Evolutionary conservation across 2,888 invertebrate genomes (phyloP).

Genomic region (Vanessa cardui): DNA sequence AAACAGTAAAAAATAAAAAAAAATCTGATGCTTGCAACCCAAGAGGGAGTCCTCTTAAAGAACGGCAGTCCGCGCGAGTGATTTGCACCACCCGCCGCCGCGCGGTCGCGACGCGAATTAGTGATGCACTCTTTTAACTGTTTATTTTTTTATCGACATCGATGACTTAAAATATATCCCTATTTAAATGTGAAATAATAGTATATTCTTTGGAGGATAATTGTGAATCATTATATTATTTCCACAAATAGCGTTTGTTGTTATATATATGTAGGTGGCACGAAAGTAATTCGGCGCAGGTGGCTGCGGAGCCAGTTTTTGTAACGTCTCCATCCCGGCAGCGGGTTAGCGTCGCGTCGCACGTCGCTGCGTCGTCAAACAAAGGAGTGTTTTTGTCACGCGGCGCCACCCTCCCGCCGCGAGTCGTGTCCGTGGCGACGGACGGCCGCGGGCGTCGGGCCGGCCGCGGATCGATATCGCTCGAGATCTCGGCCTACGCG

Average conservation of each 20-base stretch:
- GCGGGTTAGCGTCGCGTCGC: constrained; percentile 24
- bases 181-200: neutral
- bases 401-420: constrained; percentile 71
- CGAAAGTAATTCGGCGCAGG: constrained; percentile 25
- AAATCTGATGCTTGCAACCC: constrained; percentile 58
- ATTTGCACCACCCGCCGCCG: constrained; percentile 77
- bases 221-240: neutral
- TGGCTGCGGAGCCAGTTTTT: constrained; percentile 44
- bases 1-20: constrained; percentile 52
- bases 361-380: constrained; percentile 64
- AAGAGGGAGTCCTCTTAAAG: constrained; percentile 64
- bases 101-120: constrained; percentile 71
- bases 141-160: constrained; percentile 52
- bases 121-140: constrained; percentile 51
- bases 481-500: constrained; percentile 81
- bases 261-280: neutral
- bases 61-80: constrained; percentile 82
- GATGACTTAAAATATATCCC: constrained; percentile 39
- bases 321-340: constrained; percentile 36
- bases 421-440: constrained; percentile 73
- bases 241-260: neutral
- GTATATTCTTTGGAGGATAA: neutral
- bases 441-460: constrained; percentile 58
- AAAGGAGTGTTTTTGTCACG: constrained; percentile 79
- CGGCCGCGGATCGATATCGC: constrained; percentile 79